Evolutionary conservation across 2,888 invertebrate species (phyloP).

Genomic region (Harpalus rufipes): DNA sequence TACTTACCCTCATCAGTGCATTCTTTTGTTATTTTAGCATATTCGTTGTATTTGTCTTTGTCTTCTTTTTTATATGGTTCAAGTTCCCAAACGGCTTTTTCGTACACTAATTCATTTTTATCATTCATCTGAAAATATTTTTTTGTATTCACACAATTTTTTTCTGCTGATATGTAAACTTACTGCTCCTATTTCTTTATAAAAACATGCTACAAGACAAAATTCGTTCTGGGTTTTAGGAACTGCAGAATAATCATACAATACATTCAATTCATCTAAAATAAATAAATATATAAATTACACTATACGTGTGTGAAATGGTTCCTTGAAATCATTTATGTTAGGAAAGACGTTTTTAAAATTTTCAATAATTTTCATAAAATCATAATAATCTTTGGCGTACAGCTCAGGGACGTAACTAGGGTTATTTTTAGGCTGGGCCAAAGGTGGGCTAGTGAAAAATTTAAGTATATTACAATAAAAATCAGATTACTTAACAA

Average conservation of each 20-base stretch:
- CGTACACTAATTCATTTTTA: constrained; percentile 20
- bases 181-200: background rate
- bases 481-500: no score
- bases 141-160: background rate
- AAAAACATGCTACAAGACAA: constrained; percentile 11
- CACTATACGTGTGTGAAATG: no score
- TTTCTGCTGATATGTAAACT: background rate
- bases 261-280: constrained; percentile 5
- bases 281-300: background rate
- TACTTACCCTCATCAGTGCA: constrained; percentile 4
- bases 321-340: background rate
- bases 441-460: no score
- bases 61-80: constrained; percentile 4
- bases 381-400: no score
- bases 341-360: no score
- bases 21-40: background rate
- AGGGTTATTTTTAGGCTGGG: no score
- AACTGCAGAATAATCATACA: background rate
- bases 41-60: background rate
- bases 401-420: no score
- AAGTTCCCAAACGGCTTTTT: background rate
- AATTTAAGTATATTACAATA: no score
- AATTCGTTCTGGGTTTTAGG: constrained; percentile 1
- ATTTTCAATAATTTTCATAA: no score
- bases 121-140: constrained; percentile 42